phyloP scores from a whole-genome alignment of 2,797 vertebrate genomes.

The Valencia hispanica region DNA sequence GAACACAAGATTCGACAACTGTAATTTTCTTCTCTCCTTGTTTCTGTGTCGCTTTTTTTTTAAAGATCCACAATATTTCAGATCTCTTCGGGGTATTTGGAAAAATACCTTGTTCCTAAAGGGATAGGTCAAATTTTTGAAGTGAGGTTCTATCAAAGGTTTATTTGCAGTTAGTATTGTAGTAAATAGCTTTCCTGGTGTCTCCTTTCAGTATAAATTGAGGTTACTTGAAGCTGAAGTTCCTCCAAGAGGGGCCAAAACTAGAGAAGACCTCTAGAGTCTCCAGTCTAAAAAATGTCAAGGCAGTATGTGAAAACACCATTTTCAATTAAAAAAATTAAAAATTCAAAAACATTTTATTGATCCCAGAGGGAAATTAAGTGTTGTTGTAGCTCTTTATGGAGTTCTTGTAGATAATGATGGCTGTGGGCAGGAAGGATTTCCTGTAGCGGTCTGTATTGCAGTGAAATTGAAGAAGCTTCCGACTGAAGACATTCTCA shows the following conservation, averaged over 20 bases:
- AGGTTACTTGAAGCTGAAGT: no score
- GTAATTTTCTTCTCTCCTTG: neutral
- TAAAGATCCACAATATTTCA: slow-evolving; percentile 29
- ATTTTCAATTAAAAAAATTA: no score
- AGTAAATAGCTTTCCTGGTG: neutral
- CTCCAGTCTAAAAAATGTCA: neutral
- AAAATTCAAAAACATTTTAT: no score
- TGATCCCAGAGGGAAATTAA: no score
- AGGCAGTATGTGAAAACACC: neutral
- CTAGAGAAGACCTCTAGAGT: no score
- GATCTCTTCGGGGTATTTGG: slow-evolving; percentile 25
- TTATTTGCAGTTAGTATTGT: neutral
- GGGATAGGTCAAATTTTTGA: neutral
- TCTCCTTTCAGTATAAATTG: neutral
- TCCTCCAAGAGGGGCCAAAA: no score
- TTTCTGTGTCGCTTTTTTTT: slow-evolving; percentile 16
- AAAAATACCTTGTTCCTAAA: neutral
- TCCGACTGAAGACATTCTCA: no score
- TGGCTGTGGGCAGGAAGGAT: no score
- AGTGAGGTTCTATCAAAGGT: neutral
- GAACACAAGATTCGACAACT: slow-evolving; percentile 20
- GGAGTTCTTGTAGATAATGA: no score
- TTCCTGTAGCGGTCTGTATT: no score
- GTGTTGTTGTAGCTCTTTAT: no score
- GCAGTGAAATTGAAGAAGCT: no score